Percentiles rank a stretch among this genome's conserved stretches.
Conservation (phyloP, 2,113 vertebrate genomes). For the Crocuta crocuta region DNA sequence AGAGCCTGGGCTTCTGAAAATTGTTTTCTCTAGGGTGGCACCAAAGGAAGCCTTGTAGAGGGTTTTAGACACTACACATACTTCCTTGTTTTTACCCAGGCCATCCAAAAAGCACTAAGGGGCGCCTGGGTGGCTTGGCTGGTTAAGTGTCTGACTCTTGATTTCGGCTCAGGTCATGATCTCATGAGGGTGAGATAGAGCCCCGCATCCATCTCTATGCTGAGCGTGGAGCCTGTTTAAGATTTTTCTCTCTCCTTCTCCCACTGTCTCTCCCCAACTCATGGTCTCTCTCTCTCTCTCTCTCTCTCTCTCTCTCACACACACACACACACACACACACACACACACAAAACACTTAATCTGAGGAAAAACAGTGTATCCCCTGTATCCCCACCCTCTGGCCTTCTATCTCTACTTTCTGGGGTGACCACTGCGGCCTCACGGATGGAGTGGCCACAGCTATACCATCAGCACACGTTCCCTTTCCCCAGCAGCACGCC, state of each 20-base stretch:
- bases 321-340: no score
- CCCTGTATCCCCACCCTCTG: neutral
- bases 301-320: no score
- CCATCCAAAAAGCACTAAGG: neutral
- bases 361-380: neutral
- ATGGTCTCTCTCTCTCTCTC: no score
- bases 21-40: neutral
- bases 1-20: neutral
- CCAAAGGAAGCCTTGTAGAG: neutral
- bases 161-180: no score
- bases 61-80: neutral
- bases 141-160: no score
- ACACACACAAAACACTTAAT: neutral
- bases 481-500: neutral
- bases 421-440: neutral
- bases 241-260: no score
- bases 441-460: neutral
- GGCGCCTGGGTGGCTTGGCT: no score
- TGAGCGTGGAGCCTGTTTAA: no score
- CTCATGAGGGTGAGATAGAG: no score
- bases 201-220: no score
- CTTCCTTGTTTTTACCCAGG: neutral
- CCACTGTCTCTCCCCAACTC: no score
- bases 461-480: neutral
- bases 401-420: neutral